A percentile compares a stretch with the other conserved stretches of the same genome.
These are phyloP conservation scores for Camelus dromedarius DNA, from an alignment of 2,113 vertebrate genomes.

Conservation along the genomic window DNA sequence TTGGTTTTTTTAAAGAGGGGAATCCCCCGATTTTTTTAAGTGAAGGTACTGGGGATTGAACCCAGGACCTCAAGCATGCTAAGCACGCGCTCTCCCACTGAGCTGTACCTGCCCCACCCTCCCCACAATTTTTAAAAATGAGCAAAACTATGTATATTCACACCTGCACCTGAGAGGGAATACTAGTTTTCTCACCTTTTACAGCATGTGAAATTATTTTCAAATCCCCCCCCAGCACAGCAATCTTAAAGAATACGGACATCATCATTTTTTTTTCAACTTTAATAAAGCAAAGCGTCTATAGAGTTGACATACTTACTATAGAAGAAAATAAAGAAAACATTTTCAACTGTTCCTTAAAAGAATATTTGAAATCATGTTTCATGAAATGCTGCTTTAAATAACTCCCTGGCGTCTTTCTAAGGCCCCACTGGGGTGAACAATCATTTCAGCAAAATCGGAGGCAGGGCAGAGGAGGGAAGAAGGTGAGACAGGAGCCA, in stretches of 20 bases:
- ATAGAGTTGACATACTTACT: background rate
- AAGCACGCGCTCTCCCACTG: too few relatives aligned
- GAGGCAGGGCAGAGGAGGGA: background rate
- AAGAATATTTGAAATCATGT: background rate
- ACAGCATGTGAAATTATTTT: background rate
- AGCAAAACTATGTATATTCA: background rate
- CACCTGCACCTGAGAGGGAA: background rate
- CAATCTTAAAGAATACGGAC: background rate
- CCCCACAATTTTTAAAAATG: background rate
- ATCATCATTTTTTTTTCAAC: background rate
- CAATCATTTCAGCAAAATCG: background rate
- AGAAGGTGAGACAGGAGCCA: background rate
- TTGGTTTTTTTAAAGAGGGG: too few relatives aligned
- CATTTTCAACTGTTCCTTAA: background rate
- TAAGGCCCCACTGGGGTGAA: background rate
- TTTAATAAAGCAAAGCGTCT: background rate
- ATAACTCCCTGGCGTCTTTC: background rate
- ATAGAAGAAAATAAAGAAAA: background rate
- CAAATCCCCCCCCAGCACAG: background rate
- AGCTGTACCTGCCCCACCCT: too few relatives aligned
- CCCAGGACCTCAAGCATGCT: too few relatives aligned
- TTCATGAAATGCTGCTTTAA: background rate
- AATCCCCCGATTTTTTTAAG: too few relatives aligned
- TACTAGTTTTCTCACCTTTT: background rate
- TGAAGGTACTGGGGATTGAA: too few relatives aligned